phyloP scores from a whole-genome alignment of 2,797 vertebrate species.

The Chromis chromis region DNA sequence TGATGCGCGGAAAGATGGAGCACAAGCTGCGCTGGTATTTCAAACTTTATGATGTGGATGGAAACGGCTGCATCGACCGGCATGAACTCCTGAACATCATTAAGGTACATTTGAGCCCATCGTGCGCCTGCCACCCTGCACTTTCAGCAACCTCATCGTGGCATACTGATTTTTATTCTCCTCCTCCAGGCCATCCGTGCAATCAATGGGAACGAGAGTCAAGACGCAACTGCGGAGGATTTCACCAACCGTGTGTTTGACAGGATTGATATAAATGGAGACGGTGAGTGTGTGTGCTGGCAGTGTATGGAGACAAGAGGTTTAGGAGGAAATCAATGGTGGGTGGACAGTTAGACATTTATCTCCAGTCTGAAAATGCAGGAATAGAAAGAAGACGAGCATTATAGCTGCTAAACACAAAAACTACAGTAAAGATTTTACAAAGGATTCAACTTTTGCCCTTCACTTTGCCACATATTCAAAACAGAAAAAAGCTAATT shows the following conservation, averaged over 20 bases:
- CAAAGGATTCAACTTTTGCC: not conserved
- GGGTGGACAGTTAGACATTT: conserved; percentile 32
- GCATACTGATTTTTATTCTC: conserved; percentile 12
- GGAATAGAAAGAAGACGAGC: not conserved
- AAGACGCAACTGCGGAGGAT: conserved; percentile 86
- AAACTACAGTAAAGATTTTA: not conserved
- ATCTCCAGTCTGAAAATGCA: conserved; percentile 7
- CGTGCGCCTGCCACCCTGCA: not conserved
- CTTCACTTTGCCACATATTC: too few species aligned
- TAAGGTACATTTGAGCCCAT: conserved; percentile 78
- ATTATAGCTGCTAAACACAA: not conserved
- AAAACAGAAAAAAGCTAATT: too few species aligned
- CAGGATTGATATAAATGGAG: conserved; percentile 91
- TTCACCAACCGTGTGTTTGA: conserved; percentile 92
- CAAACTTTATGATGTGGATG: conserved; percentile 93
- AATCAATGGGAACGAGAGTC: conserved; percentile 88
- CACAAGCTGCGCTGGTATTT: conserved; percentile 96
- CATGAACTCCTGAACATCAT: conserved; percentile 94
- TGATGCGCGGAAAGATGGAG: conserved; percentile 95
- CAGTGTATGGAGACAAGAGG: not conserved
- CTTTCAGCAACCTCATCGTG: not conserved
- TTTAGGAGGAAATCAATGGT: conserved; percentile 14
- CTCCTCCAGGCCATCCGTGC: conserved; percentile 88
- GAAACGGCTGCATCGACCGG: conserved; percentile 93
- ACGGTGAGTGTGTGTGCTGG: conserved; percentile 84